phyloP scores from a whole-genome alignment of 2,113 vertebrate species.

The Dolichallabes microphthalmus region DNA sequence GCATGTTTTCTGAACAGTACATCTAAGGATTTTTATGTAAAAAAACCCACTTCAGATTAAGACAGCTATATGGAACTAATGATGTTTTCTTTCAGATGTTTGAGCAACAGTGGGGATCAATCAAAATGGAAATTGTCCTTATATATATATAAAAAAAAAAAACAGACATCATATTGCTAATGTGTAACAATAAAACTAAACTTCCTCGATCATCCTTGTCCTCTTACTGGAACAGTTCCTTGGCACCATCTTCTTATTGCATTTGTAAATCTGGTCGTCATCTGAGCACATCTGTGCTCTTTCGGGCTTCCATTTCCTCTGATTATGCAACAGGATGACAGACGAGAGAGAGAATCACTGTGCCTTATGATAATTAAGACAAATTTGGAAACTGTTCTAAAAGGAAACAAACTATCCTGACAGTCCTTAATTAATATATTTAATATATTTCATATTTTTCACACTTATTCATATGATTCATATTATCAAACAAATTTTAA shows the following conservation, averaged over 20 bases:
- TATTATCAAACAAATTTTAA: too few relatives aligned
- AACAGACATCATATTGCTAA: background rate
- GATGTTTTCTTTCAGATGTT: background rate
- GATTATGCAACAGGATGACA: slow-evolving; percentile 36
- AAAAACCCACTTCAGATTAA: too few relatives aligned
- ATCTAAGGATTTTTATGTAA: background rate
- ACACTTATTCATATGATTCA: too few relatives aligned
- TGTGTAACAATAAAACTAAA: slow-evolving; percentile 29
- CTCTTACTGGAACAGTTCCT: background rate
- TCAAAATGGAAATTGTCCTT: background rate
- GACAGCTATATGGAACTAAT: too few relatives aligned
- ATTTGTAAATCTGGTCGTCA: slow-evolving; percentile 31
- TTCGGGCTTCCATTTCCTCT: slow-evolving; percentile 28
- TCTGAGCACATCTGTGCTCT: slow-evolving; percentile 42
- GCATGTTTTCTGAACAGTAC: too few relatives aligned
- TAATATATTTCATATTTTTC: too few relatives aligned
- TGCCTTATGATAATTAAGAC: background rate
- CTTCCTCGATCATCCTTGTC: slow-evolving; percentile 1
- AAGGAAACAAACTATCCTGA: background rate
- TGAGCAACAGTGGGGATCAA: background rate
- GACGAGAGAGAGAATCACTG: background rate
- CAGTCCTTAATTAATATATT: background rate
- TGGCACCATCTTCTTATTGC: background rate
- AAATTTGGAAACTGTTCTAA: background rate
- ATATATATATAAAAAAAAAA: too few relatives aligned